Conservation (phyloP, 2,113 vertebrate genomes). For the Ptyas mucosa region DNA sequence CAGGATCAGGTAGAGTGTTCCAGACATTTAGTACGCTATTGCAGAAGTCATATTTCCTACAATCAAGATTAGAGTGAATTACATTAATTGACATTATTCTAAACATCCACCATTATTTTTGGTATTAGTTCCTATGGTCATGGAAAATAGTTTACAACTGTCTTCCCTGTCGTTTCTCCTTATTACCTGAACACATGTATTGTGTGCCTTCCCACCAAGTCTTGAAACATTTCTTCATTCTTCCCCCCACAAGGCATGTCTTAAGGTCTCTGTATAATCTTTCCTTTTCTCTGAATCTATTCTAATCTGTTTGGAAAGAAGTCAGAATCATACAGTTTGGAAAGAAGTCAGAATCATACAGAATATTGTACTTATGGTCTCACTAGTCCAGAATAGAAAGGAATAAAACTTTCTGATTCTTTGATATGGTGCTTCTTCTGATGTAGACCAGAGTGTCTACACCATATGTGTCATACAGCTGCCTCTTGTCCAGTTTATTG, state of each 20-base stretch:
- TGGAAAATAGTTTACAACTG: neutral
- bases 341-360: neutral
- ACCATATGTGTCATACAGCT: neutral
- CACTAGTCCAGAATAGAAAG: neutral
- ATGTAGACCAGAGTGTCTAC: neutral
- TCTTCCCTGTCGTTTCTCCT: neutral
- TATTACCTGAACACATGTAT: neutral
- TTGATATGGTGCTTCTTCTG: neutral
- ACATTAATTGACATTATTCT: neutral
- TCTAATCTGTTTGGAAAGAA: neutral
- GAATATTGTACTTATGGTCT: neutral
- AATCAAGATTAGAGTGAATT: too few species aligned
- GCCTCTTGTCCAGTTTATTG: neutral
- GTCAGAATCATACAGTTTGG: neutral
- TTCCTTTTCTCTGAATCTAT: neutral
- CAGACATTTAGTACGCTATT: too few species aligned
- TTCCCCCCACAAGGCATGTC: neutral
- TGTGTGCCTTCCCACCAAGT: neutral
- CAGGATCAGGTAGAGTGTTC: too few species aligned
- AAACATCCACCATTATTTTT: neutral
- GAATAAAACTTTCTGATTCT: neutral
- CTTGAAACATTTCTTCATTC: neutral
- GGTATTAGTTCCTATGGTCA: neutral
- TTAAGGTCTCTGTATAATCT: neutral
- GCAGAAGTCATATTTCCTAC: too few species aligned